Percentiles rank a stretch among this genome's conserved stretches.
Conservation (phyloP, 2,797 vertebrate species). For the Acipenser ruthenus region DNA sequence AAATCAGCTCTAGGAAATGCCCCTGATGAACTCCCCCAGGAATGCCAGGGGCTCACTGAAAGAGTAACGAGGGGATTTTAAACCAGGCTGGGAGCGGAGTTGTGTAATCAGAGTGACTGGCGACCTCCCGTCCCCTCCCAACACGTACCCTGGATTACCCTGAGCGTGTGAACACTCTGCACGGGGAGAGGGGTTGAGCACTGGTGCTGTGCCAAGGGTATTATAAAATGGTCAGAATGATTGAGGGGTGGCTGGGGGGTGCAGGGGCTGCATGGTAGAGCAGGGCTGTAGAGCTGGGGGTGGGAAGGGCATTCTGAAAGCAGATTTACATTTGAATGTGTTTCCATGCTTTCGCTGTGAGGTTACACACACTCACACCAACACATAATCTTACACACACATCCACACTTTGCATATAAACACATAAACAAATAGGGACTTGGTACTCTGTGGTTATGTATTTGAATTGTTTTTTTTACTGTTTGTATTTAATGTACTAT, state of each 20-base stretch:
- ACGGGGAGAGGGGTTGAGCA: background rate
- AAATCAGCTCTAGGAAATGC: background rate
- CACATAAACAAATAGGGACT: no score
- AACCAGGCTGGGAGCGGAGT: constrained; percentile 15
- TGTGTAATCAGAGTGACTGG: constrained; percentile 33
- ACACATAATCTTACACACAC: no score
- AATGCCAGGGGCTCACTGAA: background rate
- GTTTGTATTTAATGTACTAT: no score
- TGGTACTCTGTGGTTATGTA: no score
- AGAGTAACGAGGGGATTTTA: background rate
- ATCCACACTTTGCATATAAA: no score
- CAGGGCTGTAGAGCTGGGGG: no score
- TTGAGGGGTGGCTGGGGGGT: background rate
- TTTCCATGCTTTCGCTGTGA: no score
- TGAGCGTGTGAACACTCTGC: constrained; percentile 14
- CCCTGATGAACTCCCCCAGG: background rate
- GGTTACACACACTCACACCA: no score
- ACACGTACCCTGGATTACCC: constrained; percentile 5
- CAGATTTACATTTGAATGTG: no score
- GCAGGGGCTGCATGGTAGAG: no score
- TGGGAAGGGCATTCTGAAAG: no score
- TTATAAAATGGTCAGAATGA: background rate
- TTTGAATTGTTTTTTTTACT: no score
- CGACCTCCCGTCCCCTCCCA: constrained; percentile 5
- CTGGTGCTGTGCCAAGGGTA: background rate